These are phyloP conservation scores for Xerus inauris DNA, from an alignment of 2,113 vertebrate species.

Conservation along the genomic window DNA sequence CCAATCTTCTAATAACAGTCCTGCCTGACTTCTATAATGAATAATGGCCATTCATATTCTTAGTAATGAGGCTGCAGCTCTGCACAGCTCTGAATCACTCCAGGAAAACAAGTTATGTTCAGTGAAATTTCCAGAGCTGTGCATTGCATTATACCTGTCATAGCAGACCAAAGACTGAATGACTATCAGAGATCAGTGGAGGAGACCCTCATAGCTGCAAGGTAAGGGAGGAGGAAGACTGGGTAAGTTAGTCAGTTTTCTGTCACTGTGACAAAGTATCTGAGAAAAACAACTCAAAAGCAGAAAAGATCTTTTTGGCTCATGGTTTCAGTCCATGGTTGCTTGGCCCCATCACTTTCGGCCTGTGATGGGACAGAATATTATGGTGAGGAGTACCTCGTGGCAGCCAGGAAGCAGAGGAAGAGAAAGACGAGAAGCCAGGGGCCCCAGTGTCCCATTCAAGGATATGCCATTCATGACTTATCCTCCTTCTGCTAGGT, in stretches of 20 bases:
- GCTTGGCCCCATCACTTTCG: no score
- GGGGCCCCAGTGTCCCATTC: no score
- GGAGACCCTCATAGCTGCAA: background rate
- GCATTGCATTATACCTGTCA: background rate
- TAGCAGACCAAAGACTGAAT: background rate
- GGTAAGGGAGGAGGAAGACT: background rate
- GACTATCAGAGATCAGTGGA: background rate
- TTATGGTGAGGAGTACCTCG: no score
- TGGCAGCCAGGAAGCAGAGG: no score
- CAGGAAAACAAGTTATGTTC: background rate
- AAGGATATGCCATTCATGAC: no score
- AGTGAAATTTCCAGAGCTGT: background rate
- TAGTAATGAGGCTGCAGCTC: background rate
- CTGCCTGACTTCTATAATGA: background rate
- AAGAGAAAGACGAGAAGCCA: no score
- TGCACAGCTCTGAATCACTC: background rate
- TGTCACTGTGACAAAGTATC: background rate
- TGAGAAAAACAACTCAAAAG: background rate
- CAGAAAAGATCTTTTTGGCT: background rate
- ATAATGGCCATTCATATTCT: background rate
- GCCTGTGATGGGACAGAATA: no score
- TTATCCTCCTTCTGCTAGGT: no score
- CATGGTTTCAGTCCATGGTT: background rate
- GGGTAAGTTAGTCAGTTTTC: background rate
- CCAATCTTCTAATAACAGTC: background rate